phyloP scores from a whole-genome alignment of 2,888 invertebrate genomes.

The Tuberolachnus salignus region DNA sequence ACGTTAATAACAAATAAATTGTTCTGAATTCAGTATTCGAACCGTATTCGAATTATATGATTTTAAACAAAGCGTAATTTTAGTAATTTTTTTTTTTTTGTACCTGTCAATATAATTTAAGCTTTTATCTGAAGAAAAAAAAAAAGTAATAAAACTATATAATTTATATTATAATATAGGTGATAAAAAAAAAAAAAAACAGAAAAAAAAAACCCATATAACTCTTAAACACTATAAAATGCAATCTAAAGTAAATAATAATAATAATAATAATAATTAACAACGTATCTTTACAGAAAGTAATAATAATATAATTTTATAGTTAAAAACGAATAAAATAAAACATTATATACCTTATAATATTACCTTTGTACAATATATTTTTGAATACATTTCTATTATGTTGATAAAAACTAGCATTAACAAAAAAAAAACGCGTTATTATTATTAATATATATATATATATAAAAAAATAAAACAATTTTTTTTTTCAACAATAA shows the following conservation, averaged over 20 bases:
- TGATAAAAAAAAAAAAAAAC: conserved; percentile 20
- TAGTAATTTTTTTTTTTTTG: too few species aligned
- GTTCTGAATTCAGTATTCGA: too few species aligned
- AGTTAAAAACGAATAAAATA: not conserved
- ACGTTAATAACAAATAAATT: too few species aligned
- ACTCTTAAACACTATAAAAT: conserved; percentile 34
- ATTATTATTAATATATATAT: too few species aligned
- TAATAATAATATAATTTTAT: not conserved
- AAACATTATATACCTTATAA: not conserved
- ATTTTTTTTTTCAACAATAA: conserved; percentile 38
- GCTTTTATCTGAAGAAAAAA: not conserved
- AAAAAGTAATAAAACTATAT: too few species aligned
- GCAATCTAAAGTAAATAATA: conserved; percentile 36
- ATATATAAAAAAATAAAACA: conserved; percentile 53
- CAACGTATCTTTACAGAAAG: conserved; percentile 26
- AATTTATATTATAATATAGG: not conserved
- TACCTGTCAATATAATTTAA: not conserved
- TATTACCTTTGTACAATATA: conserved; percentile 45
- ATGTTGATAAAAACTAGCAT: conserved; percentile 22
- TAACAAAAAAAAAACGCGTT: conserved; percentile 1
- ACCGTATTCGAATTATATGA: too few species aligned
- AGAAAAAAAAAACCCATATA: not conserved
- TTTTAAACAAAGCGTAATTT: too few species aligned
- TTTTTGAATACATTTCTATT: conserved; percentile 4
- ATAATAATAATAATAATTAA: conserved; percentile 34